Conservation (phyloP, 2,113 vertebrate species). For the Uria lomvia region DNA sequence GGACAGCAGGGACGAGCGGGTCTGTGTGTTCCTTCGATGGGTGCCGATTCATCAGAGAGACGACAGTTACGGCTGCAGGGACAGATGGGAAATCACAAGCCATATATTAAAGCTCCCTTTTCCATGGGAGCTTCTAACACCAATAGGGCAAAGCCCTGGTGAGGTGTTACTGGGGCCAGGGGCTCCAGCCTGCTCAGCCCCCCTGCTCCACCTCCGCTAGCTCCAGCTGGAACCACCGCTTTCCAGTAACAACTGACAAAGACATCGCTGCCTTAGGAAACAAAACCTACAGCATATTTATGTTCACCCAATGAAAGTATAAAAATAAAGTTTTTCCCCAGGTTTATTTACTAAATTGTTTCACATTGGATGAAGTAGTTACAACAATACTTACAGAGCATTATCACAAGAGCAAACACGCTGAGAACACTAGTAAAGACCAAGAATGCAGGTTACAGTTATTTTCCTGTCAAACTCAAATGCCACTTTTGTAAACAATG, state of each 20-base stretch:
- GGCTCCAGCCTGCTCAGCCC: not conserved
- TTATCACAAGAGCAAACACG: constrained; percentile 34
- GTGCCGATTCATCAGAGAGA: not conserved
- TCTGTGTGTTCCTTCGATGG: not conserved
- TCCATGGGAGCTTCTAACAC: not conserved
- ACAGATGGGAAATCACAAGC: not conserved
- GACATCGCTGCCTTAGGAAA: rapidly evolving
- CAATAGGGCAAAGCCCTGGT: not conserved
- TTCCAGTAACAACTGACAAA: rapidly evolving
- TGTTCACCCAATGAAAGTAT: not conserved
- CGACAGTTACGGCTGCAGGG: rapidly evolving
- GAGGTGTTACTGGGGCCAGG: rapidly evolving
- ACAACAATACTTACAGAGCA: constrained; percentile 43
- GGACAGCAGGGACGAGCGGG: not conserved
- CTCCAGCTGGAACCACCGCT: not conserved
- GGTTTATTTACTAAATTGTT: constrained; percentile 69
- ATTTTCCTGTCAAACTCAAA: constrained; percentile 5
- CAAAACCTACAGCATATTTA: not conserved
- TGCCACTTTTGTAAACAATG: constrained; percentile 54
- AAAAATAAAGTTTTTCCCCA: not conserved
- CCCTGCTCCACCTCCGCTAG: not conserved
- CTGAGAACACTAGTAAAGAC: not conserved
- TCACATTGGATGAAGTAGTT: constrained; percentile 56
- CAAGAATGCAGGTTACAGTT: not conserved
- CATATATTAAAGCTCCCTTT: rapidly evolving